These are phyloP conservation scores for Tenrec ecaudatus DNA, from an alignment of 2,113 vertebrate genomes.

Conservation along the genomic window DNA sequence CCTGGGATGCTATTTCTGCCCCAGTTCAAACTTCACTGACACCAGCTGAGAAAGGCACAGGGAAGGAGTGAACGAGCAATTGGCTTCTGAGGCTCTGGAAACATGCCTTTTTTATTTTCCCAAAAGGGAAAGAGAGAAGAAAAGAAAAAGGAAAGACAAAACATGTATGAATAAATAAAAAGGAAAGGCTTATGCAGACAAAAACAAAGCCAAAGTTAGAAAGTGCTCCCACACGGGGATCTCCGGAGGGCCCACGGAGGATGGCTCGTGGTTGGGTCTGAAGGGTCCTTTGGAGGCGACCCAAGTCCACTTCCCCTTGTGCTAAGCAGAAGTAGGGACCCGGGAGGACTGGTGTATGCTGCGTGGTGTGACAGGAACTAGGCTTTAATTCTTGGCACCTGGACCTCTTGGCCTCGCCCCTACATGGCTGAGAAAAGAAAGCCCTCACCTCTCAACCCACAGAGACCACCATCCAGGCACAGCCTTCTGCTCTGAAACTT, in stretches of 20 bases:
- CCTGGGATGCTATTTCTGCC: constrained; percentile 83
- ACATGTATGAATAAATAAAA: constrained; percentile 30
- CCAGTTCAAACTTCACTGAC: constrained; percentile 81
- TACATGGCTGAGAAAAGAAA: not conserved
- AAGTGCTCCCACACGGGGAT: not conserved
- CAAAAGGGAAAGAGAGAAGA: constrained; percentile 35
- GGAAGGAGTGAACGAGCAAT: constrained; percentile 73
- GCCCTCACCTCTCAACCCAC: not conserved
- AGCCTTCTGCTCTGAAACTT: not conserved
- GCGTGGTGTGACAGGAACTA: not conserved
- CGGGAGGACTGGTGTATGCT: not conserved
- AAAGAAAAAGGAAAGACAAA: too few relatives aligned
- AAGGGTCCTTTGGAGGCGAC: not conserved
- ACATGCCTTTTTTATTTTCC: constrained; percentile 64
- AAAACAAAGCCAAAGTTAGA: constrained; percentile 60
- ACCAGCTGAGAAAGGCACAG: constrained; percentile 79
- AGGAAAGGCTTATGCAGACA: not conserved
- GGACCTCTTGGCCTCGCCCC: not conserved
- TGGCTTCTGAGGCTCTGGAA: constrained; percentile 66
- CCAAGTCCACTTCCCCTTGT: not conserved
- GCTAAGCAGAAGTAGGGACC: not conserved
- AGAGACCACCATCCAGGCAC: constrained; percentile 13
- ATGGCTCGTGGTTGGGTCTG: not conserved
- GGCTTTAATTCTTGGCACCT: not conserved
- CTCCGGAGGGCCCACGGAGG: not conserved